Conservation (phyloP, 1,140 invertebrate genomes). For the Chrysomallon squamiferum region DNA sequence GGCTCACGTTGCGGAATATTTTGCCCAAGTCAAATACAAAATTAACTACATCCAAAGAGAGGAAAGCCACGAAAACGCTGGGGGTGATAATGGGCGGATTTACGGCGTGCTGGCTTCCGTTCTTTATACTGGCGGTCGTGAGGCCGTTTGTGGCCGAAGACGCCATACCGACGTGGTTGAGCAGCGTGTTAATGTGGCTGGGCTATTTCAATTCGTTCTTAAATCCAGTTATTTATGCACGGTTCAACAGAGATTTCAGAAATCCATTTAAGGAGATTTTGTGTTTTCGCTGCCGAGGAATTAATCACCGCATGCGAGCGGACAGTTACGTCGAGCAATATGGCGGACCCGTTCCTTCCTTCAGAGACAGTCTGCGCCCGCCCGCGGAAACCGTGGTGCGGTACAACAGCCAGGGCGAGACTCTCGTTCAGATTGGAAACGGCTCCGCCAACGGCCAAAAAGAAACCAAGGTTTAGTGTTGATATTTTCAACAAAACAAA, state of each 20-base stretch:
- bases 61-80: conserved; percentile 88
- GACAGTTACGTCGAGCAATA: conserved; percentile 65
- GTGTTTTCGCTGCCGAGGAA: conserved; percentile 63
- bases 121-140: conserved; percentile 59
- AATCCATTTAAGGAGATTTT: conserved; percentile 67
- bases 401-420: conserved; percentile 59
- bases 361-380: conserved; percentile 48
- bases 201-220: conserved; percentile 66
- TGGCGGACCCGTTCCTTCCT: conserved; percentile 41
- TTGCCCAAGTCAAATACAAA: conserved; percentile 24
- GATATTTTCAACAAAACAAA: too few relatives aligned
- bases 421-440: conserved; percentile 53
- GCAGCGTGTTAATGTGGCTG: conserved; percentile 63
- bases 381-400: conserved; percentile 51
- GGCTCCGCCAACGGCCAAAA: conserved; percentile 40
- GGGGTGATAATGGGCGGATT: conserved; percentile 72
- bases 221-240: conserved; percentile 68
- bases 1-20: conserved; percentile 49
- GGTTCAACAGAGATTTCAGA: conserved; percentile 67
- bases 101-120: conserved; percentile 58
- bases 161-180: conserved; percentile 59
- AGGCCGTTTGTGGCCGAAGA: conserved; percentile 41
- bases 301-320: conserved; percentile 63
- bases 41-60: conserved; percentile 69
- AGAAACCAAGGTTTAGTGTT: conserved; percentile 28